These are phyloP conservation scores for Panzeria rudis DNA, from an alignment of 2,888 invertebrate genomes.

Conservation along the genomic window DNA sequence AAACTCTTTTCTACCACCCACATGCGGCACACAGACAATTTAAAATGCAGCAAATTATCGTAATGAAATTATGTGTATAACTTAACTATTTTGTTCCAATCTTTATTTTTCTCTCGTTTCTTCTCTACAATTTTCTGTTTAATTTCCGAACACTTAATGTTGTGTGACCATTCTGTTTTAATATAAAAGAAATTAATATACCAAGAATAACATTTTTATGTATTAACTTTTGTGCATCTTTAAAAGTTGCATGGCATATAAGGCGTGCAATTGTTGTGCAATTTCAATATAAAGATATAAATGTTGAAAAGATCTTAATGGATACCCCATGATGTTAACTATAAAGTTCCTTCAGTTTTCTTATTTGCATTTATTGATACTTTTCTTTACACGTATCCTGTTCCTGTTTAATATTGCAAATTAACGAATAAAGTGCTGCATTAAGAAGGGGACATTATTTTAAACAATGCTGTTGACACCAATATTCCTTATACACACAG, in stretches of 20 bases:
- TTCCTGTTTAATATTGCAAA: conserved; percentile 23
- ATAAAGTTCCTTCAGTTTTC: neutral
- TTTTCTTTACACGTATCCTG: conserved; percentile 45
- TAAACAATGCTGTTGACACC: neutral
- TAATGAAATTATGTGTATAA: conserved; percentile 30
- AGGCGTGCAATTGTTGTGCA: neutral
- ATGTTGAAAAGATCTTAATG: conserved; percentile 9
- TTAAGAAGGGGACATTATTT: conserved; percentile 5
- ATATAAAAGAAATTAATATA: conserved; percentile 7
- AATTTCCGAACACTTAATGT: conserved; percentile 44
- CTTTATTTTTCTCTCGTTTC: conserved; percentile 8
- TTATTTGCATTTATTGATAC: conserved; percentile 46
- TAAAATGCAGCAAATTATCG: conserved; percentile 10
- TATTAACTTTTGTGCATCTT: neutral
- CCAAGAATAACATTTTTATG: neutral
- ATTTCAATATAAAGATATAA: neutral
- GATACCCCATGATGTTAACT: neutral
- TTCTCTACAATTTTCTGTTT: conserved; percentile 22
- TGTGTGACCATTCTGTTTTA: conserved; percentile 38
- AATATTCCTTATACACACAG: neutral
- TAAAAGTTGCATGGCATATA: neutral
- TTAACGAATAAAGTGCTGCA: neutral
- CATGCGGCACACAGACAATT: neutral
- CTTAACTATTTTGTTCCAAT: conserved; percentile 13
- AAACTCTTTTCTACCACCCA: neutral